Evolutionary conservation across 2,888 invertebrate genomes (phyloP).

Genomic region (Petrolisthes manimaculis): DNA sequence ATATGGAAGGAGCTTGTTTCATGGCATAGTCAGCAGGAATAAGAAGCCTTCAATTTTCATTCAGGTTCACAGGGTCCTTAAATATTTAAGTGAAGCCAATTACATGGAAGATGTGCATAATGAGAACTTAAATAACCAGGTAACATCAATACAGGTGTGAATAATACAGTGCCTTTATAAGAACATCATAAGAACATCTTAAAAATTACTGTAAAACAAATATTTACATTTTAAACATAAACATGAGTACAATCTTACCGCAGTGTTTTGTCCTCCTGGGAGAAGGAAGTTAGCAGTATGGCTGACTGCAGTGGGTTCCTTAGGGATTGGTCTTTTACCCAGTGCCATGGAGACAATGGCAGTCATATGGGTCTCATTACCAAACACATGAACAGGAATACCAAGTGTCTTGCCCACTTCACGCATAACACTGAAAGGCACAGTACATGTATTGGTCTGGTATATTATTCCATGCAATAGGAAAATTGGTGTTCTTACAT

Average conservation of each 20-base stretch:
- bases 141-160: too few relatives aligned
- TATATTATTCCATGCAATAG: background rate
- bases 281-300: constrained; percentile 91
- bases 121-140: too few relatives aligned
- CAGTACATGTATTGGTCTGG: background rate
- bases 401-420: constrained; percentile 84
- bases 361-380: constrained; percentile 99
- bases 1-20: too few relatives aligned
- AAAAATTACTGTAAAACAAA: too few relatives aligned
- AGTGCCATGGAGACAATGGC: constrained; percentile 98
- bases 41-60: too few relatives aligned
- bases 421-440: constrained; percentile 81
- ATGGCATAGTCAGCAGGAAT: too few relatives aligned
- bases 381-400: constrained; percentile 93
- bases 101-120: too few relatives aligned
- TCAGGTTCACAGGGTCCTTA: too few relatives aligned
- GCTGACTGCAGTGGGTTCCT: constrained; percentile 76
- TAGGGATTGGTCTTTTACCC: constrained; percentile 87
- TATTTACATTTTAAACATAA: background rate
- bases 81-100: too few relatives aligned
- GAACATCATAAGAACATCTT: too few relatives aligned
- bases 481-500: background rate
- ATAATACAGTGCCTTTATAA: too few relatives aligned
- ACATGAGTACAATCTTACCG: constrained; percentile 67
- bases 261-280: constrained; percentile 79